phyloP scores from a whole-genome alignment of 2,888 invertebrate species.

The Elgonia sp. region DNA sequence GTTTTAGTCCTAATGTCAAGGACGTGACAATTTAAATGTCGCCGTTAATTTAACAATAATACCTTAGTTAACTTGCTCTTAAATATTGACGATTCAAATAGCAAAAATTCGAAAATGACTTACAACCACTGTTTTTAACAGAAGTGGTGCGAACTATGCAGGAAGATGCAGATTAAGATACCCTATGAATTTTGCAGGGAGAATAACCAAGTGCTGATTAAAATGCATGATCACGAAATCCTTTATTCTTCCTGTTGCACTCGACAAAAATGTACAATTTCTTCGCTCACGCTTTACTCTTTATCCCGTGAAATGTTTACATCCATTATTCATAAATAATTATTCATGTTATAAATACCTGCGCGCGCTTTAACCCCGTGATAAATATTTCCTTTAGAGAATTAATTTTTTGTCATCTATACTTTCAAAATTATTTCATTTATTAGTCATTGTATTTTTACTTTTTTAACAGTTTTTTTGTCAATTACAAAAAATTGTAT shows the following conservation, averaged over 20 bases:
- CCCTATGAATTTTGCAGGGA: conserved; percentile 29
- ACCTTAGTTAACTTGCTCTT: not conserved
- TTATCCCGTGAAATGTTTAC: conserved; percentile 30
- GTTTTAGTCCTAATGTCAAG: too few relatives aligned
- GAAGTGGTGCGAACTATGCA: conserved; percentile 32
- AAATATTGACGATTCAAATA: not conserved
- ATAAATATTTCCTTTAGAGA: conserved; percentile 28
- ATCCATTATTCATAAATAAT: conserved; percentile 45
- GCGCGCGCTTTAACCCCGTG: too few relatives aligned
- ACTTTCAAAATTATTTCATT: too few relatives aligned
- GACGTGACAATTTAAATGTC: not conserved
- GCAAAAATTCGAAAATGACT: not conserved
- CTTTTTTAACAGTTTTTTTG: too few relatives aligned
- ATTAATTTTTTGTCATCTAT: too few relatives aligned
- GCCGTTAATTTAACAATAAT: not conserved
- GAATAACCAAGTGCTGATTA: conserved; percentile 48
- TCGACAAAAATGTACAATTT: conserved; percentile 21
- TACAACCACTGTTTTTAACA: conserved; percentile 9
- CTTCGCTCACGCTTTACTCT: not conserved
- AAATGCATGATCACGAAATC: conserved; percentile 60
- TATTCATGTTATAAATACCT: conserved; percentile 28
- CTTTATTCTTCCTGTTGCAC: conserved; percentile 37
- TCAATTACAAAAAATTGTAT: too few relatives aligned
- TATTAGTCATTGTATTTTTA: too few relatives aligned
- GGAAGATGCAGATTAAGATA: conserved; percentile 55